Base-by-base conservation (phyloP, 2,888 invertebrate genomes). In the Eilema sororculum region DNA sequence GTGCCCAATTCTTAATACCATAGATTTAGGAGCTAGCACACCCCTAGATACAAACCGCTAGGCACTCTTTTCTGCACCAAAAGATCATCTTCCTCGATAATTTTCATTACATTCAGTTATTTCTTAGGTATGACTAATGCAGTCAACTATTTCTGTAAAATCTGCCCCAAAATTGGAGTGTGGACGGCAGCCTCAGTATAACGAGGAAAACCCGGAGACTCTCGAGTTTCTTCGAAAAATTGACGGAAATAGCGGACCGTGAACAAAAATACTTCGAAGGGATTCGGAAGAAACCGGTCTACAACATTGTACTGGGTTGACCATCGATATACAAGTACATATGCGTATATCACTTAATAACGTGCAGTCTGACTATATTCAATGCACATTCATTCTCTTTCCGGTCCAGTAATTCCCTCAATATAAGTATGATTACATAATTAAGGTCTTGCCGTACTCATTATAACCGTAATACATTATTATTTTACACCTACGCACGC, bases 391-490 rank as follows among this genome's bases (percentile, higher is more conserved):
- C 52, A 52, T 52, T 52, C 20, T 52, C n/a, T 52, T 52, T 52
- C 9, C 52, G 52, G 52, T 52, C n/a, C 41, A 41, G 60, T 61
- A 33, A 61, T 61, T 61, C 22, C 61, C 28, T 52, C 62, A 41
- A 52, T 52, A 52, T 52, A 52, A 52, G 25, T 62, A 41, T 41
- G 25, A 62, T 62, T 62, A 16, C 61, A 56, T 56, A 62, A 61
- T 13, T n/a, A n/a, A 65, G 57, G 61, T 52, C 60, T 52, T 52
- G 12, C 33, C 24, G 61, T 24, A 20, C 30, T 52, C 61, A 56
- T 30, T 56, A 22, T 41, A 68, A 63, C 57, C n/a, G 33, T 62
- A 68, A 57, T 64, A 64, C 24, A 64, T 59, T 59, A 68, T 68
- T 59, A 64, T 25, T 52, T 64, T 52, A 60, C 33, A 65, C 64